These are phyloP conservation scores for Synanthedon vespiformis DNA, from an alignment of 2,888 invertebrate genomes.

Conservation along the genomic window DNA sequence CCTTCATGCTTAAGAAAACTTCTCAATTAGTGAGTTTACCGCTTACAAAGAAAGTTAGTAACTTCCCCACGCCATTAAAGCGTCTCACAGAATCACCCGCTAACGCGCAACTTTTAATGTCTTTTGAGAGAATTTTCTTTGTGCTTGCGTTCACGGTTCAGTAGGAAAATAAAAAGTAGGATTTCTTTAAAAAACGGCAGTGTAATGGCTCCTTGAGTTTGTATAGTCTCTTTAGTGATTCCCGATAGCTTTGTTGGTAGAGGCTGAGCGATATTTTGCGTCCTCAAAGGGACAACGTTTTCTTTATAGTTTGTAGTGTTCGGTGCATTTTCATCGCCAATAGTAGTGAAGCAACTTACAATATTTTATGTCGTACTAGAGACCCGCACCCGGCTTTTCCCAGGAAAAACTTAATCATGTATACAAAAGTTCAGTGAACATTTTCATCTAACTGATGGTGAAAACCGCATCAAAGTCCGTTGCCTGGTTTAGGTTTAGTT, in stretches of 20 bases:
- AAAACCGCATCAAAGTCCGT: no score
- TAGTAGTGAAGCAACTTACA: no score
- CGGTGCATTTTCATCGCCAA: no score
- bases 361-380: no score
- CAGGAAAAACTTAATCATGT: no score
- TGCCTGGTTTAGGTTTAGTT: no score
- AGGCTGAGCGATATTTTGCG: no score
- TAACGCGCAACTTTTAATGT: constrained; percentile 53
- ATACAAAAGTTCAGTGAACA: no score
- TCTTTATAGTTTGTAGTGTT: no score
- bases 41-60: constrained; percentile 1
- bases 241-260: background rate
- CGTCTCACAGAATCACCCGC: constrained; percentile 5
- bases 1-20: background rate
- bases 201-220: background rate
- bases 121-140: constrained; percentile 34
- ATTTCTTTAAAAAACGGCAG: constrained; percentile 5
- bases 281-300: no score
- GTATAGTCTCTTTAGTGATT: background rate
- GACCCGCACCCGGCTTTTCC: no score
- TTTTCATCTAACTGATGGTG: no score
- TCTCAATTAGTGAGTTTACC: constrained; percentile 2
- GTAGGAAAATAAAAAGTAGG: constrained; percentile 26
- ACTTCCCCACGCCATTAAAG: background rate
- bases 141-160: constrained; percentile 24